Percentiles rank a stretch among this genome's conserved stretches.
These are phyloP conservation scores for Gnathonemus echidnorhynchus DNA, from an alignment of 2,113 vertebrate genomes.

Conservation along the genomic window DNA sequence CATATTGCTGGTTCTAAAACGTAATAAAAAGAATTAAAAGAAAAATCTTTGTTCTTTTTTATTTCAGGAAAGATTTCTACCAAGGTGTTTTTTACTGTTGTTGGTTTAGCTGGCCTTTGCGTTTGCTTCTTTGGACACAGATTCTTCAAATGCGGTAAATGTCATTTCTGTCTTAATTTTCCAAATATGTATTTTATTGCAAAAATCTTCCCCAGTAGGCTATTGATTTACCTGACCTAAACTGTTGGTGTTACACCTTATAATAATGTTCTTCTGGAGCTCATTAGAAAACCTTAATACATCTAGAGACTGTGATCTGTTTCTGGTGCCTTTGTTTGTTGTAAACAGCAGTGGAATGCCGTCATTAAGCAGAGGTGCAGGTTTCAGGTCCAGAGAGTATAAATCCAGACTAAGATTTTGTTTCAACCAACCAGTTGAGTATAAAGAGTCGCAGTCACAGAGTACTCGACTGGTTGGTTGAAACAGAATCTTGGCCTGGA, in stretches of 20 bases:
- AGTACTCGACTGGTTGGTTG: too few relatives aligned
- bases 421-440: too few relatives aligned
- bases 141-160: constrained; percentile 89
- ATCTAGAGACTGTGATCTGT: not conserved
- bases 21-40: too few relatives aligned
- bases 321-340: not conserved
- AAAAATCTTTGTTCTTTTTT: constrained; percentile 5
- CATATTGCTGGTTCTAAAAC: too few relatives aligned
- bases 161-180: not conserved
- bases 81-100: constrained; percentile 78
- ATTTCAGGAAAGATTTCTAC: constrained; percentile 72
- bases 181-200: not conserved
- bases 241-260: not conserved
- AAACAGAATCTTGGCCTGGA: too few relatives aligned
- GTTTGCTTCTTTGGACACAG: constrained; percentile 86
- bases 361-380: not conserved
- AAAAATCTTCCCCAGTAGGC: not conserved
- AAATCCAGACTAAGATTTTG: too few relatives aligned
- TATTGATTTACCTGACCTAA: not conserved
- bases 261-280: not conserved
- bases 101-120: constrained; percentile 77
- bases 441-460: too few relatives aligned
- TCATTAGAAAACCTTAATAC: not conserved
- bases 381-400: too few relatives aligned
- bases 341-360: not conserved